Base-by-base conservation (phyloP, 2,113 vertebrate genomes). In the Caranx ignobilis region DNA sequence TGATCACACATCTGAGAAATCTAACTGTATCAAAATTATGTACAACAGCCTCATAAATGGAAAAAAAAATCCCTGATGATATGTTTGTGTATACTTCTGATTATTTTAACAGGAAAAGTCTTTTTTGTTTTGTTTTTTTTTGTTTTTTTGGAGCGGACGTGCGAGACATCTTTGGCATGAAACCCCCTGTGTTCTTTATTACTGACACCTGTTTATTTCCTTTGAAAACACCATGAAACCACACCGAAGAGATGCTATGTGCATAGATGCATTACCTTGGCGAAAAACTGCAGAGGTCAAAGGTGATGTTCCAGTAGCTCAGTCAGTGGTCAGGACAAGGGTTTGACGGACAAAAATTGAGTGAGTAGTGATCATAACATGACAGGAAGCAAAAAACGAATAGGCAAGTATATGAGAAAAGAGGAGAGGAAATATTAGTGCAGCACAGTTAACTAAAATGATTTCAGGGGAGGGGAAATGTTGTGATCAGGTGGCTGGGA, bases 271-370 rank as follows among this genome's bases (percentile, higher is more conserved):
- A 83, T 95, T 96, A 96, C 95, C 95, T 96, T 94, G 92, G 91
- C 91, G 90, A 83, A 93, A 92, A 88, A 94, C 91, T 93, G 94
- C 82, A 91, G 94, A 94, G 93, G 92, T 95, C 94, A 94, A 94
- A 93, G 95, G 91, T 94, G 95, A 93, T 71, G 94, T 92, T 95
- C 94, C 95, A 86, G 94, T 92, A 89, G 94, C 90, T 94, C 94
- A 93, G 95, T 95, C 94, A 95, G 94, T 92, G 94, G 94, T 95
- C 95, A 94, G 94, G 94, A 95, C 94, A 95, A 92, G 92, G 94
- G 91, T 94, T 93, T 93, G 93, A 94, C 93, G 92, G 93, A 96
- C 95, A 95, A 89, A 88, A 92, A 93, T 93, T 93, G 94, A 94
- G 93, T 93, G 91, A 94, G 91, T 90, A 90, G 91, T 94, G 89